A percentile compares a stretch with the other conserved stretches of the same genome.
Conservation (phyloP, 1,140 invertebrate genomes). For the Ooceraea biroi region DNA sequence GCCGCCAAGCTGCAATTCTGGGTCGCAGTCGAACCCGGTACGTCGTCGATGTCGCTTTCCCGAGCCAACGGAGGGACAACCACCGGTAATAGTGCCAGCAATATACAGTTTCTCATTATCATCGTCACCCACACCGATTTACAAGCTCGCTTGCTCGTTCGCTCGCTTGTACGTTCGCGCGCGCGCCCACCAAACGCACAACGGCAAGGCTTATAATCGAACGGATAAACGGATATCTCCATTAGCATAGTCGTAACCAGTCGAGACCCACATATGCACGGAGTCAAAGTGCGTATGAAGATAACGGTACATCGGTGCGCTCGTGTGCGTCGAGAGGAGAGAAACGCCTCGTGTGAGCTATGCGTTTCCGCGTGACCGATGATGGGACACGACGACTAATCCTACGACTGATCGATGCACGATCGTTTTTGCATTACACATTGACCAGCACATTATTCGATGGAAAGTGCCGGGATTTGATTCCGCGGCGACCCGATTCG, state of each 20-base stretch:
- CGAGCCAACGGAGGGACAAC: slow-evolving; percentile 10
- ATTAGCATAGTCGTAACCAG: slow-evolving; percentile 71
- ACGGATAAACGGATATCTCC: slow-evolving; percentile 72
- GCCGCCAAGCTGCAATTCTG: slow-evolving; percentile 18
- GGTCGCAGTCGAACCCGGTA: slow-evolving; percentile 21
- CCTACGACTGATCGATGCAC: slow-evolving; percentile 49
- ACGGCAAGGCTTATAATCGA: slow-evolving; percentile 67
- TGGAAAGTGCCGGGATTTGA: not conserved
- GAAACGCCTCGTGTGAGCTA: slow-evolving; percentile 50
- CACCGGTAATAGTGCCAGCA: slow-evolving; percentile 20
- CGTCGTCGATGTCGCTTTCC: slow-evolving; percentile 40
- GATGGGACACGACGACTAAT: slow-evolving; percentile 47
- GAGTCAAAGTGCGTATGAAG: slow-evolving; percentile 77
- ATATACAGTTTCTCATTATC: slow-evolving; percentile 42
- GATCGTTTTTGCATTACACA: slow-evolving; percentile 26
- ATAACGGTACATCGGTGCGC: slow-evolving; percentile 70
- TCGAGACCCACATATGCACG: slow-evolving; percentile 73
- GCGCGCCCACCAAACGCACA: slow-evolving; percentile 13
- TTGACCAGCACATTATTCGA: too few relatives aligned
- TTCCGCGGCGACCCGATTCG: not conserved
- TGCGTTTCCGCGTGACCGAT: slow-evolving; percentile 39
- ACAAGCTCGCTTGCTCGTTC: not conserved
- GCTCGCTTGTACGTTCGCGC: not conserved
- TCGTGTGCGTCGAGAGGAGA: slow-evolving; percentile 8
- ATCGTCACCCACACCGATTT: slow-evolving; percentile 30